Evolutionary conservation across 2,888 invertebrate species (phyloP).

Genomic region (Gymnosoma rotundatum): DNA sequence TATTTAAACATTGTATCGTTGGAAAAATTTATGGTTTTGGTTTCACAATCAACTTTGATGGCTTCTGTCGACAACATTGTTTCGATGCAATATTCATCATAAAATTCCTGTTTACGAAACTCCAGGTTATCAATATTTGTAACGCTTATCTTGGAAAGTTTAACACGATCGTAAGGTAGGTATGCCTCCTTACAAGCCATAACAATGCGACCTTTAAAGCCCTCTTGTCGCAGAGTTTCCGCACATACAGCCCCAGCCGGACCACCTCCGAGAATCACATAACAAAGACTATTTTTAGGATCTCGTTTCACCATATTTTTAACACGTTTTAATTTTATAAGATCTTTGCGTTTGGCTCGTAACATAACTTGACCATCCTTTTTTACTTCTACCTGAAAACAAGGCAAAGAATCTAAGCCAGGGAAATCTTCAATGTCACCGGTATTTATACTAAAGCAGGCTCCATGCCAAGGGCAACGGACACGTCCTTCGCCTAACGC

Average conservation of each 20-base stretch:
- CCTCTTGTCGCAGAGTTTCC: constrained; percentile 95
- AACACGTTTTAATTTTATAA: constrained; percentile 85
- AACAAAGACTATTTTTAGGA: constrained; percentile 83
- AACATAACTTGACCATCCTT: constrained; percentile 88
- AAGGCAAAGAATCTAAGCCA: constrained; percentile 95
- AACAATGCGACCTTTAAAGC: constrained; percentile 91
- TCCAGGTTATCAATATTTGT: constrained; percentile 87
- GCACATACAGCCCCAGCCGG: constrained; percentile 94
- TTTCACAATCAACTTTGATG: constrained; percentile 85
- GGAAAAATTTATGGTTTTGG: constrained; percentile 86
- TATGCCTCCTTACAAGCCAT: constrained; percentile 91
- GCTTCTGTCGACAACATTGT: constrained; percentile 88
- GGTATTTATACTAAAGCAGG: constrained; percentile 93
- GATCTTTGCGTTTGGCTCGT: constrained; percentile 83
- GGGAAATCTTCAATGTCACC: constrained; percentile 99
- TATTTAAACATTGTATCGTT: constrained; percentile 88
- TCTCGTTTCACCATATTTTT: constrained; percentile 85
- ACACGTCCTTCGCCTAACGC: constrained; percentile 92
- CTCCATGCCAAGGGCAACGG: constrained; percentile 98
- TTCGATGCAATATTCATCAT: constrained; percentile 89
- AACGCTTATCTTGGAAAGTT: constrained; percentile 92
- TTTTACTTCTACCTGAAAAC: constrained; percentile 89
- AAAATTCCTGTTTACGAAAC: constrained; percentile 89
- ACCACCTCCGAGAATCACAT: constrained; percentile 93
- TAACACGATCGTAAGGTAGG: constrained; percentile 96